Percentiles rank a stretch among this genome's conserved stretches.
phyloP scores from a whole-genome alignment of 1,140 invertebrate genomes.

The Drosophila trapezifrons region DNA sequence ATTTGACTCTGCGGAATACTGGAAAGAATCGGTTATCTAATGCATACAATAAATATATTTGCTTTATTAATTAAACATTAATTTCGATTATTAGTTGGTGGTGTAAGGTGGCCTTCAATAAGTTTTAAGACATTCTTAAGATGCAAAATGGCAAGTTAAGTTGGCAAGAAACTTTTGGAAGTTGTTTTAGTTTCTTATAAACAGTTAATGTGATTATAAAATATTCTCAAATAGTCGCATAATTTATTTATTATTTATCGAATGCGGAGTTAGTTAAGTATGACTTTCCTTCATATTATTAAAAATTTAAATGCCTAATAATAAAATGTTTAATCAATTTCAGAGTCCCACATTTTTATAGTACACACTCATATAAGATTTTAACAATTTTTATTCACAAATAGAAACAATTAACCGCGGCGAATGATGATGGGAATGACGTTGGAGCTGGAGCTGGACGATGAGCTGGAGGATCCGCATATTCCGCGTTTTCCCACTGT shows the following conservation, averaged over 20 bases:
- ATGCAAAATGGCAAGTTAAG: too few relatives aligned
- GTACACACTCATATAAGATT: background rate
- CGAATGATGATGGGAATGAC: conserved; percentile 50
- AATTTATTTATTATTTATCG: too few relatives aligned
- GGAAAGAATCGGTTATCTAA: background rate
- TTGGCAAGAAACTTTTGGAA: background rate
- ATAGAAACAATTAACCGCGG: conserved; percentile 15
- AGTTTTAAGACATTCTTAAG: background rate
- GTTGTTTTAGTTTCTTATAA: background rate
- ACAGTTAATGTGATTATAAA: background rate
- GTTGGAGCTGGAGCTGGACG: conserved; percentile 33
- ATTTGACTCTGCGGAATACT: background rate
- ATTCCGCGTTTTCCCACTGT: conserved; percentile 31
- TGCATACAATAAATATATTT: background rate
- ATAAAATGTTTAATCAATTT: too few relatives aligned
- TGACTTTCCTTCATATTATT: too few relatives aligned
- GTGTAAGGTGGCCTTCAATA: background rate
- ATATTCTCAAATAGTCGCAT: too few relatives aligned
- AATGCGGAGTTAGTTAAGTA: too few relatives aligned
- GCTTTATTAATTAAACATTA: too few relatives aligned
- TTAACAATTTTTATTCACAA: background rate
- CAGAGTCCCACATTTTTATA: too few relatives aligned
- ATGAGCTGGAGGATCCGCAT: conserved; percentile 39
- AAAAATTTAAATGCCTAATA: too few relatives aligned
- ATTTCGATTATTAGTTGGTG: too few relatives aligned